Evolutionary conservation across 2,113 vertebrate genomes (phyloP).

Genomic region (Choloepus hoffmanni): DNA sequence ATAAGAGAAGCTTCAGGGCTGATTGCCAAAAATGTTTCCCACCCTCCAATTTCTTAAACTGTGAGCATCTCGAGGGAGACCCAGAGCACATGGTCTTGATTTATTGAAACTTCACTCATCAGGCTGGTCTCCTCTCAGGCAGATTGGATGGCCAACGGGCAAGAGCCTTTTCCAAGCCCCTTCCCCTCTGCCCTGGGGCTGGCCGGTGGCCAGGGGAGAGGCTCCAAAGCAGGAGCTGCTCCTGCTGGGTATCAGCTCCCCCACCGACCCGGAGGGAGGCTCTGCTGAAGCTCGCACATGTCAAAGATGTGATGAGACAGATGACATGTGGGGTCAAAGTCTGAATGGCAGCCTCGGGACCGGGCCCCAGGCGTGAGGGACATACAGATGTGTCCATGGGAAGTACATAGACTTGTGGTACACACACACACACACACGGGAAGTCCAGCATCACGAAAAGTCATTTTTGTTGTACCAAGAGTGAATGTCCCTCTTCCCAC

Average conservation of each 20-base stretch:
- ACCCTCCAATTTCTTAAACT: constrained; percentile 36
- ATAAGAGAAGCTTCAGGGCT: constrained; percentile 50
- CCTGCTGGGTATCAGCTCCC: neutral
- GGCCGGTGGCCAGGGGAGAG: constrained; percentile 17
- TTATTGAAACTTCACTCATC: constrained; percentile 58
- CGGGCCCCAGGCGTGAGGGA: neutral
- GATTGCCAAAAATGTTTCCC: constrained; percentile 66
- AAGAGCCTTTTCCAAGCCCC: neutral
- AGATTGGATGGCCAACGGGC: neutral
- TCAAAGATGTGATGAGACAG: neutral
- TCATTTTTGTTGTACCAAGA: neutral
- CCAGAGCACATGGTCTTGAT: constrained; percentile 64
- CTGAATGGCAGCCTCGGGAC: neutral
- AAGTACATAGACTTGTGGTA: too few species aligned
- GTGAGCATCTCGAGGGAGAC: constrained; percentile 38
- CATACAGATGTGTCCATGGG: neutral
- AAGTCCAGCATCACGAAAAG: neutral
- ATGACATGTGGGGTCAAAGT: neutral
- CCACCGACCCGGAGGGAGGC: neutral
- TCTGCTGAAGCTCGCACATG: neutral
- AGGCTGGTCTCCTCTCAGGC: constrained; percentile 46
- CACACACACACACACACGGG: neutral
- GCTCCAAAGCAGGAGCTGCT: neutral
- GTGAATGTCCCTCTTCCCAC: neutral
- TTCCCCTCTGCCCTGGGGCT: neutral